Conservation (phyloP, 1,140 invertebrate genomes). For the Cydia splendana region DNA sequence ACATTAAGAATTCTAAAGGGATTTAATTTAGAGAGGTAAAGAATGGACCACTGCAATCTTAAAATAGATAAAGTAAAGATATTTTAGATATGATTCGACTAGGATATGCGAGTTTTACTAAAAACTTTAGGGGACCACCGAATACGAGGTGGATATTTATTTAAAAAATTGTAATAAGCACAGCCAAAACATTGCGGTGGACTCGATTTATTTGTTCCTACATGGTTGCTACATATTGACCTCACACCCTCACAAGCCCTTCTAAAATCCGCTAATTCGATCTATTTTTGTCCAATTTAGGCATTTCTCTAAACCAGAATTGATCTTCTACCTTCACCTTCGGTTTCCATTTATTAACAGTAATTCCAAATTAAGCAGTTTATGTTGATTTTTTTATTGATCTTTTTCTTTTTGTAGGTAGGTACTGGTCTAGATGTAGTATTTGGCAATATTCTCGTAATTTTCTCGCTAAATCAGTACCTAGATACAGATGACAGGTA, state of each 20-base stretch:
- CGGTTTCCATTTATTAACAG: not conserved
- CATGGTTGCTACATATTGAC: conserved; percentile 38
- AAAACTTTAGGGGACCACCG: conserved; percentile 28
- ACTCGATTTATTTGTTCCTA: conserved; percentile 56
- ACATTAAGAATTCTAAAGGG: conserved; percentile 42
- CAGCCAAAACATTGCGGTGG: conserved; percentile 72
- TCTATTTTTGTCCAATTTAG: not conserved
- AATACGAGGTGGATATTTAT: conserved; percentile 37
- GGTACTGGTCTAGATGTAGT: too few species aligned
- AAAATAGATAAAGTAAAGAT: conserved; percentile 38
- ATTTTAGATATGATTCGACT: conserved; percentile 52
- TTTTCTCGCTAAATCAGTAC: too few species aligned
- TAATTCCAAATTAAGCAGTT: not conserved
- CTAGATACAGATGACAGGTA: too few species aligned
- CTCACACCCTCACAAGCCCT: conserved; percentile 41
- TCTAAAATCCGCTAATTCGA: conserved; percentile 44
- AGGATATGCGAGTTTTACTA: conserved; percentile 63
- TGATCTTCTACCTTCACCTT: not conserved
- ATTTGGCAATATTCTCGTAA: too few species aligned
- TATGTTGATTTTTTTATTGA: not conserved
- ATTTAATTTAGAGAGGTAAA: conserved; percentile 48
- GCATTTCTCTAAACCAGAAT: not conserved
- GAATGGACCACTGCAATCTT: conserved; percentile 54
- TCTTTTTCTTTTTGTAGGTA: too few species aligned
- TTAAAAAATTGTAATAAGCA: conserved; percentile 67